Conservation (phyloP, 2,113 vertebrate genomes). For the Plestiodon gilberti region DNA sequence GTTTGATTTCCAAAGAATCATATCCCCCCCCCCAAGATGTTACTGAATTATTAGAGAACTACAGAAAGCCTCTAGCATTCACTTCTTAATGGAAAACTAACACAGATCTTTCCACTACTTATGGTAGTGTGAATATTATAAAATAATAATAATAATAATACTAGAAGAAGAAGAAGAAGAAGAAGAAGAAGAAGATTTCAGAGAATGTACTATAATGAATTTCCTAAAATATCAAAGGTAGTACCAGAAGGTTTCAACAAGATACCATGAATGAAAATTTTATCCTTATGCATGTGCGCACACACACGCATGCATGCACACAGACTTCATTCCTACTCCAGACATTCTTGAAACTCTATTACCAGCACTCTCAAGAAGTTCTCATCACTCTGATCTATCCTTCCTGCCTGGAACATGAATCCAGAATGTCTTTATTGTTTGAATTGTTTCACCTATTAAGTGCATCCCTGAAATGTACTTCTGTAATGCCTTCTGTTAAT, state of each 20-base stretch:
- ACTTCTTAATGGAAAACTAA: background rate
- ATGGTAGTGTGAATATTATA: background rate
- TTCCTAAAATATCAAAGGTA: background rate
- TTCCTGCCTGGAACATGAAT: background rate
- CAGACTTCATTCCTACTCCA: background rate
- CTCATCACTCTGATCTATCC: background rate
- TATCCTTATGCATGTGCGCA: background rate
- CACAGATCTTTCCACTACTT: background rate
- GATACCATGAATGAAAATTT: slow-evolving; percentile 14
- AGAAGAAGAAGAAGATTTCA: too few relatives aligned
- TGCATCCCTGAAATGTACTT: background rate
- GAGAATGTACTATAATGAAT: background rate
- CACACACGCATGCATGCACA: background rate
- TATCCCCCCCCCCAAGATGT: background rate
- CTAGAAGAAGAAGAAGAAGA: too few relatives aligned
- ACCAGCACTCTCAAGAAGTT: background rate
- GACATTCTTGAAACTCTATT: background rate
- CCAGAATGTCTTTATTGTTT: background rate
- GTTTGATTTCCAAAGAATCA: background rate
- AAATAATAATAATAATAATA: too few relatives aligned
- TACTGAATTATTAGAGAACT: background rate
- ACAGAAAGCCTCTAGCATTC: background rate
- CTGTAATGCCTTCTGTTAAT: background rate
- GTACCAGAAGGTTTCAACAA: slow-evolving; percentile 14
- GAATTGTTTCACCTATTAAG: background rate